Evolutionary conservation across 1,140 invertebrate species (phyloP).

Genomic region (Lerema accius): DNA sequence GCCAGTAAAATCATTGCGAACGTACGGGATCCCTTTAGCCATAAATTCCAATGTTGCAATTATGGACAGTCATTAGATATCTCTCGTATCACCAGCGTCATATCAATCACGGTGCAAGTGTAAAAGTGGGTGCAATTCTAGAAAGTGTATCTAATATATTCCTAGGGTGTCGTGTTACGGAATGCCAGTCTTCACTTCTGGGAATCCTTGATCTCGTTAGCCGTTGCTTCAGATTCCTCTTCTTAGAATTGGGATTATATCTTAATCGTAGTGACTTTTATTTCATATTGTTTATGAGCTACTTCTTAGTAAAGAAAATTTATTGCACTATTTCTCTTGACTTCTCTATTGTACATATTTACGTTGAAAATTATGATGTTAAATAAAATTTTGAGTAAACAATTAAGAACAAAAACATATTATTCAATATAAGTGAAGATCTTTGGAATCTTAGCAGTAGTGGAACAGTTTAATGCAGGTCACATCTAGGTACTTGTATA

Average conservation of each 20-base stretch:
- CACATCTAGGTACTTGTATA: no score
- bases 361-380: no score
- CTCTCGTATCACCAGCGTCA: slow-evolving; percentile 4
- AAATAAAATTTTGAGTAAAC: no score
- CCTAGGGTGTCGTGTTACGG: slow-evolving; percentile 36
- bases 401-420: no score
- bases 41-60: not conserved
- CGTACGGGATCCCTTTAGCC: not conserved
- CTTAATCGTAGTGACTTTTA: slow-evolving; percentile 15
- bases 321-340: not conserved
- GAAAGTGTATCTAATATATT: slow-evolving; percentile 30
- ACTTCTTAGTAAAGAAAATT: not conserved
- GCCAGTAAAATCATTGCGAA: not conserved
- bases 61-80: slow-evolving; percentile 10
- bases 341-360: no score
- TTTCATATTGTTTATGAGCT: not conserved
- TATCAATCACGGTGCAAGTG: slow-evolving; percentile 20
- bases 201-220: slow-evolving; percentile 33
- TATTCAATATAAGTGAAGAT: no score
- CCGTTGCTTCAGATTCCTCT: slow-evolving; percentile 8
- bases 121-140: slow-evolving; percentile 29
- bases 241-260: slow-evolving; percentile 22
- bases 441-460: no score
- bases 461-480: no score
- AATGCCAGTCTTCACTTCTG: slow-evolving; percentile 26